Evolutionary conservation across 2,797 vertebrate genomes (phyloP).

Genomic region (Todus mexicanus): DNA sequence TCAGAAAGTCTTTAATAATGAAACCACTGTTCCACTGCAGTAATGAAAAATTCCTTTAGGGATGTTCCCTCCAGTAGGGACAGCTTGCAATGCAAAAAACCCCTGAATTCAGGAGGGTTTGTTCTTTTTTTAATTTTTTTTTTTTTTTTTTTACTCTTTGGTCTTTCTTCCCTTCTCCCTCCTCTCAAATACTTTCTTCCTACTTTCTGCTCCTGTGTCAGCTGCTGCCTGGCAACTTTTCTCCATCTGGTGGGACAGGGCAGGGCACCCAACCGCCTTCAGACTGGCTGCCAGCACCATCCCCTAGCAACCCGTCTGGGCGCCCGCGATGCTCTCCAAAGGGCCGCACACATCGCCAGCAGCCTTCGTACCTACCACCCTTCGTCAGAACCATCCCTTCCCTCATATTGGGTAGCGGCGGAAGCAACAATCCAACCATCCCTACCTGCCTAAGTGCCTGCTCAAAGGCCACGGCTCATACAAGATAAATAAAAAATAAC

Average conservation of each 20-base stretch:
- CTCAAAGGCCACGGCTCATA: neutral
- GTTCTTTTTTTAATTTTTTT: neutral
- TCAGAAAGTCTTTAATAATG: slow-evolving; percentile 27
- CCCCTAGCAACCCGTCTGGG: slow-evolving; percentile 68
- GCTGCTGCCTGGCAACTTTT: slow-evolving; percentile 76
- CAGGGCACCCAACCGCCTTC: slow-evolving; percentile 35
- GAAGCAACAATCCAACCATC: neutral
- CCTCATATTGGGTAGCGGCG: neutral
- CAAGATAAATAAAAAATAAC: neutral
- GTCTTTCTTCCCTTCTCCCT: neutral
- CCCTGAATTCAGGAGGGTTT: neutral
- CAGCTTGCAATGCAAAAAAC: neutral
- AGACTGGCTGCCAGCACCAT: slow-evolving; percentile 46
- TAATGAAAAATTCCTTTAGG: slow-evolving; percentile 41
- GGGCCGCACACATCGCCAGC: neutral
- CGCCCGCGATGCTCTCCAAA: slow-evolving; percentile 12
- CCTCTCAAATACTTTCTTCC: neutral
- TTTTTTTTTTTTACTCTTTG: neutral
- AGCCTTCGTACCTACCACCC: neutral
- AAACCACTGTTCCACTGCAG: neutral
- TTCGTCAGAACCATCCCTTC: neutral
- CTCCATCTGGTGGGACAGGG: slow-evolving; percentile 49
- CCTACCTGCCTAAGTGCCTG: neutral
- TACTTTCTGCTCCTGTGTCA: slow-evolving; percentile 57
- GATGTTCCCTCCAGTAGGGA: neutral